Evolutionary conservation across 1,140 invertebrate species (phyloP).

Genomic region (Vanessa atalanta): DNA sequence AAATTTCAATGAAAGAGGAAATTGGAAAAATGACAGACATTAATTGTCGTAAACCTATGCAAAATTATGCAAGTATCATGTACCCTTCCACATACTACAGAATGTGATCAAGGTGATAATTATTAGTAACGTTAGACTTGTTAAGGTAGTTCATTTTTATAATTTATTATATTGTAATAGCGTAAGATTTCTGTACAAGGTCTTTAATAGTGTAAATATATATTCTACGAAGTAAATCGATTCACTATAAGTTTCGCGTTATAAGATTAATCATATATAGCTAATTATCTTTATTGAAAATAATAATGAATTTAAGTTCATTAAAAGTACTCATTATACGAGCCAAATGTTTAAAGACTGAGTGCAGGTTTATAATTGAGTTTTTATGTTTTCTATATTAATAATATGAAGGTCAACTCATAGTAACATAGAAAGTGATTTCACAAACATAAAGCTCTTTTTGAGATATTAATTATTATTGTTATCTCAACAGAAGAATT

Average conservation of each 20-base stretch:
- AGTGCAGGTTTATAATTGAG: constrained; percentile 65
- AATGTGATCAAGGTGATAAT: constrained; percentile 74
- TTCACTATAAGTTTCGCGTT: constrained; percentile 24
- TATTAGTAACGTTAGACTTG: constrained; percentile 61
- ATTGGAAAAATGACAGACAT: constrained; percentile 78
- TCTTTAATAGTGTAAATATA: constrained; percentile 31
- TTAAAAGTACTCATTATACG: constrained; percentile 70
- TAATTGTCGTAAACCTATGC: constrained; percentile 57
- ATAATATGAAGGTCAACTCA: constrained; percentile 15
- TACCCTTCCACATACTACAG: constrained; percentile 67
- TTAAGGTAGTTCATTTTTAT: constrained; percentile 58
- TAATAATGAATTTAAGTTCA: constrained; percentile 55
- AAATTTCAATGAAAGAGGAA: constrained; percentile 71
- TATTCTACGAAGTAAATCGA: constrained; percentile 26
- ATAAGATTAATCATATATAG: constrained; percentile 35
- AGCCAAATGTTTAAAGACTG: constrained; percentile 79
- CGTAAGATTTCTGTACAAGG: constrained; percentile 32
- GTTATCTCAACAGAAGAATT: constrained; percentile 19
- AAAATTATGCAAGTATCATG: constrained; percentile 54
- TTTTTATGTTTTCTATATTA: constrained; percentile 41
- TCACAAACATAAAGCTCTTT: not conserved
- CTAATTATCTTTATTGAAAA: constrained; percentile 51
- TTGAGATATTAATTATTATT: constrained; percentile 13
- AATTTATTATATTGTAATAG: constrained; percentile 46
- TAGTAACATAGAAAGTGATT: constrained; percentile 12